These are phyloP conservation scores for Misgurnus anguillicaudatus DNA, from an alignment of 2,113 vertebrate species.

Conservation along the genomic window DNA sequence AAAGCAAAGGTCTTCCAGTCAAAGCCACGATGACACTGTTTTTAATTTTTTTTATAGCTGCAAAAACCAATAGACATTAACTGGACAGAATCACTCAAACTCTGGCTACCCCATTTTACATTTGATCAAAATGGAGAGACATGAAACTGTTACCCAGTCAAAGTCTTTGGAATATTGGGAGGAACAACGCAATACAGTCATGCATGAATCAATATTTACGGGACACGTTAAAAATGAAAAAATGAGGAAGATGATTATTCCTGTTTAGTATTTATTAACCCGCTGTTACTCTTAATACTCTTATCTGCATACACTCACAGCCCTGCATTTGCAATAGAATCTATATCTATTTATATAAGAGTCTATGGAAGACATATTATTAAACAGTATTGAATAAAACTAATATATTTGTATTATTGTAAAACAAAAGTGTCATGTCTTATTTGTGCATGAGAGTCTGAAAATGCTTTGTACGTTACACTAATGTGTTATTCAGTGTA, in stretches of 20 bases:
- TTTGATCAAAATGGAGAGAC: slow-evolving; percentile 22
- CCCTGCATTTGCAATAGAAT: slow-evolving; percentile 79
- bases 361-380: slow-evolving; percentile 76
- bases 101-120: slow-evolving; percentile 29
- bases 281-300: slow-evolving; percentile 57
- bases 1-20: slow-evolving; percentile 75
- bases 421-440: slow-evolving; percentile 55
- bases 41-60: slow-evolving; percentile 69
- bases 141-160: not conserved
- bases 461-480: not conserved
- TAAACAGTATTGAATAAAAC: slow-evolving; percentile 83
- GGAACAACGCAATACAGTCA: slow-evolving; percentile 60
- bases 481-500: not conserved
- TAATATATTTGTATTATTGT: slow-evolving; percentile 87
- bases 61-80: slow-evolving; percentile 25
- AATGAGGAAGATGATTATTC: slow-evolving; percentile 57
- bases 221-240: slow-evolving; percentile 65
- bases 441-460: slow-evolving; percentile 42
- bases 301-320: slow-evolving; percentile 59
- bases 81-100: slow-evolving; percentile 26
- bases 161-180: slow-evolving; percentile 34
- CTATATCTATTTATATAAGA: slow-evolving; percentile 79
- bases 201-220: slow-evolving; percentile 80
- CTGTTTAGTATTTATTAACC: slow-evolving; percentile 72
- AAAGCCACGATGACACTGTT: slow-evolving; percentile 78